Base-by-base conservation (phyloP, 2,888 invertebrate genomes). In the Busseola fusca region DNA sequence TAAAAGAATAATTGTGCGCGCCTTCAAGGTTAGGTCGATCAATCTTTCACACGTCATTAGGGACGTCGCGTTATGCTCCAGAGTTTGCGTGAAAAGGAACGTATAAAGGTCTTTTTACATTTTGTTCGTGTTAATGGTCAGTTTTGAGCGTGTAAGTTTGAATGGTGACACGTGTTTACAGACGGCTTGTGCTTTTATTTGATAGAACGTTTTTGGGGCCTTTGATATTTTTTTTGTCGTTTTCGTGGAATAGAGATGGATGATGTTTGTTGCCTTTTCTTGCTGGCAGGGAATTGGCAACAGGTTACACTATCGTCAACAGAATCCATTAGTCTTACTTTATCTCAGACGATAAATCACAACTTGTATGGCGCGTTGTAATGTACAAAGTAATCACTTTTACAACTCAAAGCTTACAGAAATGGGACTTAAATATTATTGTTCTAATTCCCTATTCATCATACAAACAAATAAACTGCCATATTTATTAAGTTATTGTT, bases 11-110 rank as follows among this genome's bases (percentile, higher is more conserved):
- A 86, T 86, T 85, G 86, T 80, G 72, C 82, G 66, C 84, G 82
- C 82, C 72, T 84, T 76, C 86, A 86, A 92, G 86, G 87, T 86
- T 80, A 77, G 66, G 30, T 78, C 85, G 75, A 88, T 88, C 88
- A 87, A 89, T 88, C 88, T 88, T 84, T 85, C 81, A 74, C 87
- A 86, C 87, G 78, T 87, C 89, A 88, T 88, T 88, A 88, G 89
- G 89, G 84, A 85, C 84, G 91, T 89, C 92, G 87, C 88, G 89
- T 88, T 86, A 86, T 86, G 85, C 89, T 89, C 87, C 80, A 86
- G 86, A 85, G 87, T 88, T 84, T 74, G 75, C 74, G 72, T 84
- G 76, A 86, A 86, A 81, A 76, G 76, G 76, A 83, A 81, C 66
- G 72, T 69, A 82, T 79, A 76, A 76, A 81, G 73, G 54, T 71